Base-by-base conservation (phyloP, 2,113 vertebrate genomes). In the Scytalopus superciliaris region DNA sequence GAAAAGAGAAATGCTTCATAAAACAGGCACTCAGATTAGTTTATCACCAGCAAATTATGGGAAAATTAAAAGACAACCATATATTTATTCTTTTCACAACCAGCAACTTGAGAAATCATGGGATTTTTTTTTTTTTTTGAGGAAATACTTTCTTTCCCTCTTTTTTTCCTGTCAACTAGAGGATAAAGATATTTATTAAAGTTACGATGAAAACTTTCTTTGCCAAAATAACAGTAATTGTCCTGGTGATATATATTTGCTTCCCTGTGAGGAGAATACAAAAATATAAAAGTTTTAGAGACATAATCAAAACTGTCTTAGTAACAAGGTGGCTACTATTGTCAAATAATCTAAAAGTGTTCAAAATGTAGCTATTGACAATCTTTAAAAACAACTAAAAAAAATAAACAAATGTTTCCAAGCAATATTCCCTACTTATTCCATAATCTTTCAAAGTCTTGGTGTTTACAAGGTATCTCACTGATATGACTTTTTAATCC, bases 41-140 rank as follows among this genome's bases (percentile, higher is more conserved):
- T 56, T 68, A 49, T 52, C 70, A 42, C 18, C 11, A 50, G 31
- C 62, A 84, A 77, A 74, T 33, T 0, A 74, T 10, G 14, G 6
- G 15, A 77, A 70, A 91, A 74, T 39, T 27, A 44, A 81, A 67
- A 68, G 13, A 21, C 17, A 60, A 4, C 1, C 21, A 5, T 42
- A 39, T 30, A 30, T 40, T 47, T 47, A 21, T 84, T 67, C 3
- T 88, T 84, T 79, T 75, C 28, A n/a, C 4, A 91, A 47, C 5
- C 1, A 7, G 17, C 30, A 52, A 30, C 52, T 86, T 87, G 15
- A 60, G 23, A 87, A 81, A 42, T 31, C 5, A 1, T 21, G 18
- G 1, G 1, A 3, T 0, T 9, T 88, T n/a, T n/a, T n/a, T n/a
- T n/a, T n/a, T n/a, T n/a, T n/a, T 67, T 27, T 19, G 35, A 80